Evolutionary conservation across 2,888 invertebrate species (phyloP), one percentile per base, ranked within the genome.

Genomic region (Thereva nobilitata): DNA sequence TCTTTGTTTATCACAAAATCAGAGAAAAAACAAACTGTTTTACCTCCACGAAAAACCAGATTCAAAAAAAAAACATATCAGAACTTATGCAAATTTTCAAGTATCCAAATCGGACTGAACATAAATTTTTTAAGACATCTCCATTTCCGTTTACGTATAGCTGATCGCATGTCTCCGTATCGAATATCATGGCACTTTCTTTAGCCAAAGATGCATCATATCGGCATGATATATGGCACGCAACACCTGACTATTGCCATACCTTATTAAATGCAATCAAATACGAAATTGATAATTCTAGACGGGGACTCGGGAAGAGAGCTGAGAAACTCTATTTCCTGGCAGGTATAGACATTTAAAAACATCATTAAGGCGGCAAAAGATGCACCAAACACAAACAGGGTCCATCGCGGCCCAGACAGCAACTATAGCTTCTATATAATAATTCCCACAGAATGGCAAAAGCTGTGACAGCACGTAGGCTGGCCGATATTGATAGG

Each of bases 231-330:
- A 47, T 10, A 34, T 47, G 37, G 12, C 57, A 59, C 57, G 57
- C 57, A 59, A 59, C 47, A 37, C 47, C 45, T 47, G 47, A 47
- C 45, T 59, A 59, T 59, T 47, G 42, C 37, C 35, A 8, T 47
- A 10, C 47, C 57, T 47, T 59, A 59, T 56, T 56, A 56, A 56
- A 35, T 56, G 42, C 44, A 59, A 47, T 59, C 47, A 59, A 47
- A 59, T 59, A 35, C 57, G 37, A 59, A 59, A 59, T 47, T 59
- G 57, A 59, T 59, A 59, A 47, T 38, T 50, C 50, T 4, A 4
- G 8, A 47, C 9, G 9, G 10, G 10, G 23, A 23, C 23, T 23
- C 23, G 1, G 2, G 23, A 23, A 23, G 23, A 23, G 23, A 23
- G 23, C 23, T 23, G 23, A 23, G 9, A 47, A 4, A 47, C 5